Evolutionary conservation across 2,797 vertebrate species (phyloP), one percentile per base, ranked within the genome.

Genomic region (Chelmon rostratus): DNA sequence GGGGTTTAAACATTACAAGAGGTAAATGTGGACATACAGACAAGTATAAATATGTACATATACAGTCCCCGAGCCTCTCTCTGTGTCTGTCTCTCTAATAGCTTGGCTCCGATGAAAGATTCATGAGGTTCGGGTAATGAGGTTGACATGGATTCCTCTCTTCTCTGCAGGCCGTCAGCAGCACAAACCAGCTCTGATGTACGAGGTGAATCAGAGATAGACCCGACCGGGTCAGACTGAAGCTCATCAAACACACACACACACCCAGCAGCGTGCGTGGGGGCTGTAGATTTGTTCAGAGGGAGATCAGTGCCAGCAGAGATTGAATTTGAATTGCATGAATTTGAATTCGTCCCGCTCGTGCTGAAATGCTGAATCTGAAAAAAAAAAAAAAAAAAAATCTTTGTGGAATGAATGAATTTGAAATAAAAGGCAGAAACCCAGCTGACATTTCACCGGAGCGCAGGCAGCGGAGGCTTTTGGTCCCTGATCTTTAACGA

Each of bases 61-160:
- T 73, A 70, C 21, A 31, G 33, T 25, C 21, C 71, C 3, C 3
- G 61, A 68, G 68, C 2, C 28, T 21, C 15, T 15, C 57, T 19
- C 37, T 18, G 62, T 53, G 61, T 58, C 72, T 25, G 52, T 2
- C 46, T 35, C 68, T 78, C 77, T 84, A 84, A 81, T 70, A 82
- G 73, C 75, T 56, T 2, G 5, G 47, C 50, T 78, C 71, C 52
- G 9, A 90, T 90, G 78, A 92, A 92, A 87, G 69, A 84, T 85
- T 85, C 76, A 78, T 73, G 84, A 87, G 77, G 77, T 83, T 65
- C 42, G 10, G 44, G 65, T 87, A 89, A 91, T 84, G 73, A 87
- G 89, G 80, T 31, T 69, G 74, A 84, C 85, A 76, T 49, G 78
- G 79, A 85, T 56, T 79, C 78, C 23, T 82, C 76, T 70, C 73